Base-by-base conservation (phyloP, 2,797 vertebrate species). In the Esox lucius region DNA sequence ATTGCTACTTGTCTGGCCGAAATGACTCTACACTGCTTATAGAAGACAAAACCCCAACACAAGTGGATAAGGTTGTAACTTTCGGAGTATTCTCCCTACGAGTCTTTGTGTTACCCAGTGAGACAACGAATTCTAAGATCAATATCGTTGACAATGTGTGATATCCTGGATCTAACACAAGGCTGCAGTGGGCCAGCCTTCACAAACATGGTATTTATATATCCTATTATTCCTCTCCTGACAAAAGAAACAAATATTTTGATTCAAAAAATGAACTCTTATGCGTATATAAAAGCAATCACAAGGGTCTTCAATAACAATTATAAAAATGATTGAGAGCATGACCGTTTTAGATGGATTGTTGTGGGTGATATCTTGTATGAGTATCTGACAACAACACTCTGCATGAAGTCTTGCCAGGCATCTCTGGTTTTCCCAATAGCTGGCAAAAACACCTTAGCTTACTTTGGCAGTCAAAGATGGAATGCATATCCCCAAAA, bases 381-480 rank as follows among this genome's bases (percentile, higher is more conserved):
- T 65, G n/a, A 22, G 74, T 78, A 75, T 48, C 67, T 79, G 73
- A 84, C 75, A 80, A 81, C 72, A 67, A 82, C 70, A 62, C 35
- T 67, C n/a, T 69, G 62, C 84, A 70, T 84, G 77, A 82, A 82
- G 83, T 80, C 49, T 70, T 5, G 75, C 83, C 78, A 85, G 69
- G 51, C 68, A 70, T 77, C 76, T 74, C 74, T 75, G 75, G 49
- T 76, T 78, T 74, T 78, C 75, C 70, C 69, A 77, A 74, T 42
- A 62, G 71, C 81, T 81, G 83, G 79, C 83, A 84, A 68, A 65
- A 82, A 80, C 78, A 75, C 71, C 78, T 67, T 78, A 42, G 78
- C 73, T 82, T 80, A 72, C 75, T 70, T 85, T 83, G 76, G 76
- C 76, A 81, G 77, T 68, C 71, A 48, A 5, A 53, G 49, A 53